Evolutionary conservation across 2,113 vertebrate species (phyloP).

Genomic region (Trochalopteron elliotii): DNA sequence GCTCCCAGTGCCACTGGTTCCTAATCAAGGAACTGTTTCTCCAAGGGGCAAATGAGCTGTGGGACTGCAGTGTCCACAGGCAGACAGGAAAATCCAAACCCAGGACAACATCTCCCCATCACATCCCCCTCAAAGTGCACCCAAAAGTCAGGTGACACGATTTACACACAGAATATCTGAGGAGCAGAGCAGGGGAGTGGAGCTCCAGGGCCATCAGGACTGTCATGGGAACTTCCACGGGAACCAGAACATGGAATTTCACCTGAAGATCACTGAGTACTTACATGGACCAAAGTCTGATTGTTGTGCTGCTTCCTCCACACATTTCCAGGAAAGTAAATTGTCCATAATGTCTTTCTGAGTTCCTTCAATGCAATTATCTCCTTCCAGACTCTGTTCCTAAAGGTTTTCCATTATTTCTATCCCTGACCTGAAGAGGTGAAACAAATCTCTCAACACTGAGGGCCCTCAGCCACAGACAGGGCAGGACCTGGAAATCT

Average conservation of each 20-base stretch:
- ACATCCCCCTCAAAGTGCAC: not conserved
- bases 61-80: not conserved
- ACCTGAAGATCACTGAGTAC: not conserved
- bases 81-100: not conserved
- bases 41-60: not conserved
- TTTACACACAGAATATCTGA: accelerated
- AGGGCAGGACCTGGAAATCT: not conserved
- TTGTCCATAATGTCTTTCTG: not conserved
- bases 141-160: not conserved
- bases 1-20: not conserved
- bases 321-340: not conserved
- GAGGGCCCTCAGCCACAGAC: not conserved
- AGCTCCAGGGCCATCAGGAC: not conserved
- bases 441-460: not conserved
- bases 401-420: not conserved
- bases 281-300: not conserved
- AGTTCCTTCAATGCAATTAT: not conserved
- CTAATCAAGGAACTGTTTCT: not conserved
- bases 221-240: not conserved
- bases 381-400: not conserved
- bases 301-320: not conserved
- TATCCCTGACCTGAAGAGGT: not conserved
- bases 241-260: not conserved
- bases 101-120: too few species aligned
- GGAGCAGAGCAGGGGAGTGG: not conserved